phyloP scores from a whole-genome alignment of 1,140 invertebrate species.

The Apis florea region DNA sequence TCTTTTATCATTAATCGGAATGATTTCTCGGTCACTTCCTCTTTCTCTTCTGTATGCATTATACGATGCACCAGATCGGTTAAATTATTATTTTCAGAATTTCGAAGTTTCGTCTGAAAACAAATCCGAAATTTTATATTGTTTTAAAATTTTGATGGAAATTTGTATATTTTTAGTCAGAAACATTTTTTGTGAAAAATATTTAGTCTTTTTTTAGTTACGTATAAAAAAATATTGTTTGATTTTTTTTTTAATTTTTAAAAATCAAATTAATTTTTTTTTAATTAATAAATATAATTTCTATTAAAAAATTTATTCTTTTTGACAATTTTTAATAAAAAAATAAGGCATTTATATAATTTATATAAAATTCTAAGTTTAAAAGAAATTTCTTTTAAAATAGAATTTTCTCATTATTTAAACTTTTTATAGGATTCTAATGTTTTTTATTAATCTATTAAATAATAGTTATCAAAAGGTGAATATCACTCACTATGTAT shows the following conservation, averaged over 20 bases:
- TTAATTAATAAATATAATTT: too few species aligned
- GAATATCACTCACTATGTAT: constrained; percentile 72
- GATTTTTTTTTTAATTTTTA: too few species aligned
- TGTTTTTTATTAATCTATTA: not conserved
- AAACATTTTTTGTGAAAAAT: not conserved
- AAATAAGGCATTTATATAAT: not conserved
- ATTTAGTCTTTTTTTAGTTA: too few species aligned
- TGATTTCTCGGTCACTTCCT: constrained; percentile 24
- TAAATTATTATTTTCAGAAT: constrained; percentile 43
- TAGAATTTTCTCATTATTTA: not conserved
- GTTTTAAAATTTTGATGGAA: not conserved
- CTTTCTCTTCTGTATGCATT: constrained; percentile 14
- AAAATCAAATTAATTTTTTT: too few species aligned
- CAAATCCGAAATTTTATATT: not conserved
- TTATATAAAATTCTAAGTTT: not conserved
- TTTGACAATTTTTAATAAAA: too few species aligned
- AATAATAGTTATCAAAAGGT: not conserved
- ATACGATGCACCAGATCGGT: constrained; percentile 45
- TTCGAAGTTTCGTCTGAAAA: constrained; percentile 63
- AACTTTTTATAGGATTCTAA: not conserved
- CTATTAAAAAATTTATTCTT: too few species aligned
- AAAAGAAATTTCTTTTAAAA: not conserved
- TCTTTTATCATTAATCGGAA: constrained; percentile 38
- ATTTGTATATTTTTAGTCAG: not conserved
- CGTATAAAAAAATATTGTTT: too few species aligned